Base-by-base conservation (phyloP, 2,888 invertebrate genomes). In the Spisula solida region DNA sequence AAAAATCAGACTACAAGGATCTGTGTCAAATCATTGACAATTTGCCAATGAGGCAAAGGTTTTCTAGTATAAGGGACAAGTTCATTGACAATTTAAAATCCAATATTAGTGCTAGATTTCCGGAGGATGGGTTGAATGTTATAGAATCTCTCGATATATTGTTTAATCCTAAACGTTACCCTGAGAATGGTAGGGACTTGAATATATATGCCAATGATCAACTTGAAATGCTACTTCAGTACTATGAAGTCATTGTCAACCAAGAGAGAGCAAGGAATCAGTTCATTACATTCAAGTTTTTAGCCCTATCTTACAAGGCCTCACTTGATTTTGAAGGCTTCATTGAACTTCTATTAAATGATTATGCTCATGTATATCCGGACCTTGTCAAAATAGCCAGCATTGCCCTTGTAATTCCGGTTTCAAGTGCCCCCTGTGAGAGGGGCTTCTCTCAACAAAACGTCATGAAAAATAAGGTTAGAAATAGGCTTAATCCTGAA, bases 361-460 rank as follows among this genome's bases (percentile, higher is more conserved):
- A 90, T 2, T 86, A 80, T 51, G 66, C 47, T 5, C 89, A 90
- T 81, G 90, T 55, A 12, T 55, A 55, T 20, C 55, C 55, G 2
- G 55, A 55, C 20, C 14, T 55, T 55, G 55, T 80, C 29, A 75
- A 25, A 18, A 75, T 92, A 29, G 88, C 89, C 4, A 60, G 25
- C 48, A 82, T 89, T n/a, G 92, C 90, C 34, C 16, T 88, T 25
- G 56, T 89, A 2, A 88, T 90, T 25, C 92, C 92, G 51, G 92
- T 92, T 6, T 92, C 92, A 20, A 78, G 66, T 82, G 90, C 89
- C 29, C 88, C 90, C 31, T 92, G 92, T 92, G 88, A 91, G 51
- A 85, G 91, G 48, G 91, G 91, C 0, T 89, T 92, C 55, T 90
- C 88, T 31, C 51, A 81, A 0, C 90, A 92, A 70, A 90, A 87